These are phyloP conservation scores for Drosophila pruinosa DNA, from an alignment of 1,140 invertebrate species.

Conservation along the genomic window DNA sequence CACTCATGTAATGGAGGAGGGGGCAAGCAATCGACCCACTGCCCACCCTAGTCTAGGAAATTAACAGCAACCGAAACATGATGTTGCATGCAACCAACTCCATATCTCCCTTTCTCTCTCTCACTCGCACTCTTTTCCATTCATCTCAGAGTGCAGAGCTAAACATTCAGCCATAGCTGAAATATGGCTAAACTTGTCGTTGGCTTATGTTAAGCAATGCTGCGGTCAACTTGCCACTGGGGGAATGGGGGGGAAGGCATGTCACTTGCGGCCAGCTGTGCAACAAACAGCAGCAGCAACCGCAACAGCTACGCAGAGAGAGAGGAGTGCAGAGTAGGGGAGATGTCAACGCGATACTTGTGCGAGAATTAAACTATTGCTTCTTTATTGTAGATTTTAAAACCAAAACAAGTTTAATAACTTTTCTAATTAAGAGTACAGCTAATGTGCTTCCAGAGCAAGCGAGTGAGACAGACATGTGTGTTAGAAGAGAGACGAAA, in stretches of 20 bases:
- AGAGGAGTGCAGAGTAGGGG: background rate
- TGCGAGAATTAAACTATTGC: background rate
- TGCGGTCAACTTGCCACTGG: background rate
- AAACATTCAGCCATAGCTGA: background rate
- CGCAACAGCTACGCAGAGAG: background rate
- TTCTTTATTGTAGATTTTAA: too few species aligned
- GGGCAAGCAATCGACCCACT: background rate
- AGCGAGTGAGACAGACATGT: background rate
- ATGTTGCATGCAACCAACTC: slow-evolving; percentile 7
- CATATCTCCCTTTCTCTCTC: too few species aligned
- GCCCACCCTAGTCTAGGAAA: background rate
- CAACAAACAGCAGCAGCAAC: slow-evolving; percentile 10
- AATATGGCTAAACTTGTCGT: background rate
- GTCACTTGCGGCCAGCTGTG: background rate
- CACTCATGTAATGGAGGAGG: background rate
- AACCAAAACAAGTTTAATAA: background rate
- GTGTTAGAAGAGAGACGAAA: too few species aligned
- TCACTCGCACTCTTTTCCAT: background rate
- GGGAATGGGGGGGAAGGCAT: background rate
- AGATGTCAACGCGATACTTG: slow-evolving; percentile 1
- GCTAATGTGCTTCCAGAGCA: too few species aligned
- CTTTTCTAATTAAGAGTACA: background rate
- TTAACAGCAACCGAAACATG: background rate
- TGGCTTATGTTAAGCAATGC: background rate
- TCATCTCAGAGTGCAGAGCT: background rate